A percentile compares a stretch with the other conserved stretches of the same genome.
These are phyloP conservation scores for Corapipo altera DNA, from an alignment of 2,113 vertebrate species.

Conservation along the genomic window DNA sequence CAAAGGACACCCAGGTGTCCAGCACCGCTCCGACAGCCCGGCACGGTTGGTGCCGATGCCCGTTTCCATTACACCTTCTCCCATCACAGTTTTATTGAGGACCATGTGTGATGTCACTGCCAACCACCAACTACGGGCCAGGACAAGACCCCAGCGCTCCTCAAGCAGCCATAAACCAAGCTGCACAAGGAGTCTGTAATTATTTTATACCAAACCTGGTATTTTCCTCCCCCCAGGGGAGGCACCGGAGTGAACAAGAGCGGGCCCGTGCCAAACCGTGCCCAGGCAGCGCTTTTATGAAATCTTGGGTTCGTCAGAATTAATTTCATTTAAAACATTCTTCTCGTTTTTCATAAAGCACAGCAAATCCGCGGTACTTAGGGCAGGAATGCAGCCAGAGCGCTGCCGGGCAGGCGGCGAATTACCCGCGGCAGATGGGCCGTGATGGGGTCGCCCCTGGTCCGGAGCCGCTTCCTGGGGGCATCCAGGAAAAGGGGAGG, in stretches of 20 bases:
- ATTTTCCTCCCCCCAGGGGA: conserved; percentile 6
- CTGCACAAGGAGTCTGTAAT: not conserved
- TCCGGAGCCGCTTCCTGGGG: not conserved
- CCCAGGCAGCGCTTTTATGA: conserved; percentile 68
- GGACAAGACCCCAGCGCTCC: not conserved
- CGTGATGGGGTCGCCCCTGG: not conserved
- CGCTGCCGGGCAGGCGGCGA: not conserved
- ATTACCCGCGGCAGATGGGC: conserved; percentile 19
- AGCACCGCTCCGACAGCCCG: accelerated
- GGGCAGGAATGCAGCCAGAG: conserved; percentile 62
- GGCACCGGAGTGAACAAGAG: not conserved
- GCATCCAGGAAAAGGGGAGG: not conserved
- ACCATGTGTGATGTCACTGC: not conserved
- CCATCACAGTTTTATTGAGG: not conserved
- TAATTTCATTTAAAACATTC: conserved; percentile 81
- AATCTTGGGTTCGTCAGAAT: conserved; percentile 67
- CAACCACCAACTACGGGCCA: not conserved
- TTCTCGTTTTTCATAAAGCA: conserved; percentile 78
- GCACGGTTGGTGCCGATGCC: not conserved
- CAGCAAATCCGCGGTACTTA: conserved; percentile 76
- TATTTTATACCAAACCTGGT: not conserved
- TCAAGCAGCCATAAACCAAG: not conserved
- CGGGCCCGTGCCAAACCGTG: conserved; percentile 5
- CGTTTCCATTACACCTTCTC: not conserved
- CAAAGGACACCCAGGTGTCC: not conserved